Percentiles rank a stretch among this genome's conserved stretches.
Conservation (phyloP, 2,797 vertebrate species). For the Xenopus petersii region DNA sequence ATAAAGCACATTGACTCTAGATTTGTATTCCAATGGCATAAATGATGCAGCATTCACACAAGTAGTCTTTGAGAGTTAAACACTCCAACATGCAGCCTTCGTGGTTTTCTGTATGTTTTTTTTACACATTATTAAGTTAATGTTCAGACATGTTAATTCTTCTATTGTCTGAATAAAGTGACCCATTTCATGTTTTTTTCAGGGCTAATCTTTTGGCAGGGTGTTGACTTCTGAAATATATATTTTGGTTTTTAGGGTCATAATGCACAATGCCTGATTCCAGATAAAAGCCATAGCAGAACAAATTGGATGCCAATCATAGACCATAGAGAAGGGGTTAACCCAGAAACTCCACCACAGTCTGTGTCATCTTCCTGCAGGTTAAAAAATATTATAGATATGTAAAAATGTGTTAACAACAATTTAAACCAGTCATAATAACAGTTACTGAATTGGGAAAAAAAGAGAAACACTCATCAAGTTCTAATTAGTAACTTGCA, state of each 20-base stretch:
- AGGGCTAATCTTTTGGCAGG: conserved; percentile 65
- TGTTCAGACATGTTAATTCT: conserved; percentile 52
- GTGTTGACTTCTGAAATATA: conserved; percentile 59
- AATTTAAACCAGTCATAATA: too few relatives aligned
- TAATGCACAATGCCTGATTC: conserved; percentile 74
- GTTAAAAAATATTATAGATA: conserved; percentile 45
- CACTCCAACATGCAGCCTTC: conserved; percentile 71
- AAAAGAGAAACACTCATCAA: too few relatives aligned
- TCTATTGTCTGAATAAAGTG: conserved; percentile 57
- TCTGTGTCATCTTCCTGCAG: conserved; percentile 91
- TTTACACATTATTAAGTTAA: conserved; percentile 52
- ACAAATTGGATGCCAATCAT: conserved; percentile 80
- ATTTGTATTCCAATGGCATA: conserved; percentile 57
- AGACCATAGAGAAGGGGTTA: conserved; percentile 82
- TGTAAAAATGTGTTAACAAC: too few relatives aligned
- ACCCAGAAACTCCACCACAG: conserved; percentile 83
- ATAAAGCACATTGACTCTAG: conserved; percentile 55
- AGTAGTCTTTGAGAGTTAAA: conserved; percentile 63
- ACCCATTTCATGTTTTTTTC: conserved; percentile 55
- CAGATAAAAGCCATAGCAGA: conserved; percentile 85
- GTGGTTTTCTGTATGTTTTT: conserved; percentile 57
- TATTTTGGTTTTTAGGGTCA: conserved; percentile 70
- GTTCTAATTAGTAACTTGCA: too few relatives aligned
- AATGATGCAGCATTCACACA: conserved; percentile 71
- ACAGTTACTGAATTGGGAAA: too few relatives aligned